These are phyloP conservation scores for Galleria mellonella DNA, from an alignment of 1,140 invertebrate genomes.

Conservation along the genomic window DNA sequence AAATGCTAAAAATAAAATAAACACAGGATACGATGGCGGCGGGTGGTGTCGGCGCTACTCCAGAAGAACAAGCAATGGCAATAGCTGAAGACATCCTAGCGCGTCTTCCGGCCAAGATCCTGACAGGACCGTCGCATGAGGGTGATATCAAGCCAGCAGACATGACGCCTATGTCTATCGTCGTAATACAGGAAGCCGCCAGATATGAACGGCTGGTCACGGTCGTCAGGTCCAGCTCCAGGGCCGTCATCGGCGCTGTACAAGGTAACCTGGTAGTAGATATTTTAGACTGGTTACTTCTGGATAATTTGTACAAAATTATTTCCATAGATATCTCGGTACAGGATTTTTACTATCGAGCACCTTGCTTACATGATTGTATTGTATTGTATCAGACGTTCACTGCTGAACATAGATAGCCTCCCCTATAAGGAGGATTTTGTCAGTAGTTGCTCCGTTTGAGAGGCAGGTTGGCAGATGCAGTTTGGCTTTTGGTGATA, in stretches of 20 bases:
- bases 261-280: constrained; percentile 81
- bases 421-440: too few relatives aligned
- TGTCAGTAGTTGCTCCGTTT: too few relatives aligned
- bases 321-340: too few relatives aligned
- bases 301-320: too few relatives aligned
- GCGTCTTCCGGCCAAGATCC: constrained; percentile 83
- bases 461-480: too few relatives aligned
- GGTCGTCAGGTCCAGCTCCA: constrained; percentile 84
- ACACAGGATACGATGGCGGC: constrained; percentile 59
- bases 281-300: too few relatives aligned
- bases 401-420: too few relatives aligned
- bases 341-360: too few relatives aligned
- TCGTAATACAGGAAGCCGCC: constrained; percentile 94
- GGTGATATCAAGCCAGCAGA: constrained; percentile 87
- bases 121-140: constrained; percentile 79
- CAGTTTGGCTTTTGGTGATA: too few relatives aligned
- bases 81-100: constrained; percentile 82
- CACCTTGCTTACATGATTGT: too few relatives aligned
- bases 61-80: constrained; percentile 82
- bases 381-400: too few relatives aligned
- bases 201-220: constrained; percentile 89
- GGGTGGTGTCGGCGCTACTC: constrained; percentile 69
- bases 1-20: too few relatives aligned
- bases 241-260: constrained; percentile 90
- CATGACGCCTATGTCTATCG: constrained; percentile 89